Evolutionary conservation across 2,888 invertebrate species (phyloP), one percentile per base, ranked within the genome.

Genomic region (Chloroclystis v-ata): DNA sequence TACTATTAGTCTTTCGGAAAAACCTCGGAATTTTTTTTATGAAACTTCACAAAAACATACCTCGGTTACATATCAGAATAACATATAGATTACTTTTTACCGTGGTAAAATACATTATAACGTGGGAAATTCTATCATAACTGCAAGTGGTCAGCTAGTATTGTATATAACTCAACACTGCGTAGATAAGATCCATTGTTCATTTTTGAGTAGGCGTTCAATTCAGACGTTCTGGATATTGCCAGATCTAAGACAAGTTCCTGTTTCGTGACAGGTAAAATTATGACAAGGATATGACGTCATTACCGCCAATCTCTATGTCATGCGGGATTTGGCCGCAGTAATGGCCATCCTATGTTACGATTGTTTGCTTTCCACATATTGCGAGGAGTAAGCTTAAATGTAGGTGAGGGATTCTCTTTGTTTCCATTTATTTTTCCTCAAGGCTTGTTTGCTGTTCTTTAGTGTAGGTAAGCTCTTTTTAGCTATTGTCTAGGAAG

Each of bases 211-310:
- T 33, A 11, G 26, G 29, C 8, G 40, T 25, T 8, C 9, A 29
- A 37, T 35, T 33, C 12, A 30, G 24, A 40, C 25, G 11, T 10
- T 9, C 39, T 42, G 12, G 41, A 33, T 44, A 24, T 38, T 32
- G 26, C 26, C 13, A 26, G 24, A 43, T 28, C 14, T 32, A 14
- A 46, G 37, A 37, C 30, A 32, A 43, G 32, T 12, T 47, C 47
- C 59, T 47, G 59, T 60, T 57, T 55, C 35, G 44, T 55, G 57
- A 60, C 59, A 61, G 57, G 49, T 50, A 52, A 42, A 55, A 62
- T 60, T 60, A 58, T 54, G 47, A 54, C 46, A 20, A 10, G 61
- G 57, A 60, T 54, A 51, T 68, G 60, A 59, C 59, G 55, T 61
- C 51, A 60, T 46, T 42, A 35, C 42, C 49, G 44, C 49, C 43